A percentile compares a stretch with the other conserved stretches of the same genome.
phyloP scores from a whole-genome alignment of 2,797 vertebrate species.

The Siniperca scherzeri region DNA sequence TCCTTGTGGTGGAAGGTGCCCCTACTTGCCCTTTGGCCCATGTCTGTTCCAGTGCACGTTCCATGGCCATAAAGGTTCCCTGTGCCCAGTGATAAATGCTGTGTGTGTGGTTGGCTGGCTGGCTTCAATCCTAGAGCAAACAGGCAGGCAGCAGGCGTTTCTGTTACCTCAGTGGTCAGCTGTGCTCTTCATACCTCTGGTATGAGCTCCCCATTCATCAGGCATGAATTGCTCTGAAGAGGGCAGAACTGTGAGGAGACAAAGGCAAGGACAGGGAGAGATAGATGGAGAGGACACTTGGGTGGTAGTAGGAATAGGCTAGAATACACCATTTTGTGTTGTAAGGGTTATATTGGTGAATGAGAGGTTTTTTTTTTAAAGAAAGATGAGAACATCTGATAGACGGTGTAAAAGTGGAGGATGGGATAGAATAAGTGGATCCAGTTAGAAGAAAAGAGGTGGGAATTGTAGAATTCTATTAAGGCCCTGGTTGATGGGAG shows the following conservation, averaged over 20 bases:
- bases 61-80: conserved; percentile 52
- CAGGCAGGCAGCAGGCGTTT: conserved; percentile 63
- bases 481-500: not conserved
- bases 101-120: conserved; percentile 32
- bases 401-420: not conserved
- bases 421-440: not conserved
- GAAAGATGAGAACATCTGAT: not conserved
- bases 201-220: conserved; percentile 67
- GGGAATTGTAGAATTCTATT: not conserved
- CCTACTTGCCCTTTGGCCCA: conserved; percentile 54
- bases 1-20: conserved; percentile 27
- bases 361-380: not conserved
- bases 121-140: conserved; percentile 59
- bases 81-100: conserved; percentile 45
- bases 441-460: not conserved
- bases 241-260: conserved; percentile 38
- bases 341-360: not conserved
- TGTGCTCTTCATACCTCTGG: conserved; percentile 70
- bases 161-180: conserved; percentile 69
- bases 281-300: conserved; percentile 36
- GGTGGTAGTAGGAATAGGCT: not conserved
- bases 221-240: conserved; percentile 49
- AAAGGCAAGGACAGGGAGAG: conserved; percentile 11
- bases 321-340: conserved; percentile 4
- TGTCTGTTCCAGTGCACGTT: conserved; percentile 56